phyloP scores from a whole-genome alignment of 23 tunicate species.

The Styela plicata region DNA sequence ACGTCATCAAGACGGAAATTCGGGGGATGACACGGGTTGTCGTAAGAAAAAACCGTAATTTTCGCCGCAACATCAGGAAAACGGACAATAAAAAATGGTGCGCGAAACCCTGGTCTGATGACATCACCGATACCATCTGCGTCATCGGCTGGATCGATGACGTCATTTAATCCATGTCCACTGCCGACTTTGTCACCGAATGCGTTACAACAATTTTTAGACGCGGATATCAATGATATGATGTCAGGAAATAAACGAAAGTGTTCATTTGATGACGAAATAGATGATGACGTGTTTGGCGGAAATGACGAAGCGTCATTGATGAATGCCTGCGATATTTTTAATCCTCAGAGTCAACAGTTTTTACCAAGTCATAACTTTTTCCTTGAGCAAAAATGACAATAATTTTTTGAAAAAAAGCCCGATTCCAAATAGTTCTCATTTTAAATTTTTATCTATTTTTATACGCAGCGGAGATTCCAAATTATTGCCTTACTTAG shows the following conservation, averaged over 20 bases:
- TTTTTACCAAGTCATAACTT: not conserved
- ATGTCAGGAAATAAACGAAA: constrained; percentile 22
- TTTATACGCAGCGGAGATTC: too few relatives aligned
- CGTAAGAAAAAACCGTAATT: too few relatives aligned
- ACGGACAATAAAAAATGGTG: too few relatives aligned
- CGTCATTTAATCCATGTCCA: constrained; percentile 4
- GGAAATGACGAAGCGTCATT: constrained; percentile 9
- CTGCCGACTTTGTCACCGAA: constrained; percentile 41
- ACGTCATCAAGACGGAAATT: not conserved
- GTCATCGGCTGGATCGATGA: not conserved
- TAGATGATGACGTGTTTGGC: constrained; percentile 49
- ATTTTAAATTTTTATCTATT: too few relatives aligned
- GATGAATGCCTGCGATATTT: not conserved
- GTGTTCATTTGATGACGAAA: constrained; percentile 29
- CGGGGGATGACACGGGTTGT: too few relatives aligned
- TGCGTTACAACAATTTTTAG: constrained; percentile 30
- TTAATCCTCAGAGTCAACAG: constrained; percentile 1
- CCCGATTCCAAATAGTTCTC: not conserved
- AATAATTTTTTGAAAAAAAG: not conserved
- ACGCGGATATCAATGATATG: constrained; percentile 18
- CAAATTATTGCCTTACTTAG: too few relatives aligned
- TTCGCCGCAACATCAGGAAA: too few relatives aligned
- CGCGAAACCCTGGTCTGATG: too few relatives aligned
- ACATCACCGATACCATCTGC: constrained; percentile 5
- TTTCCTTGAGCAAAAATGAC: not conserved